Conservation (phyloP, 2,888 invertebrate species). For the Sthenelais limicola region DNA sequence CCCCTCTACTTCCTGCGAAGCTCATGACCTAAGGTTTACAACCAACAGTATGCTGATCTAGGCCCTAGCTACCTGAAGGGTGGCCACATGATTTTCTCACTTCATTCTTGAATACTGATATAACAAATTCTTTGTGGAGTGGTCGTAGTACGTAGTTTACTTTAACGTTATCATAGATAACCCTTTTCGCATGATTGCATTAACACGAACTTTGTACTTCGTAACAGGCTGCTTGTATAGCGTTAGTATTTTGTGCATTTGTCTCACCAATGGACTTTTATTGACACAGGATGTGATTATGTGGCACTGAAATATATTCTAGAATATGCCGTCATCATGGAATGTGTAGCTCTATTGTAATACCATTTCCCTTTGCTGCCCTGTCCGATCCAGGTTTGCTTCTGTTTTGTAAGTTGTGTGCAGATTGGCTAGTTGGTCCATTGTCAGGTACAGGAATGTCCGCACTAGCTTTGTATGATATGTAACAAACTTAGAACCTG, state of each 20-base stretch:
- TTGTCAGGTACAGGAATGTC: constrained; percentile 22
- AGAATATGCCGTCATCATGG: too few species aligned
- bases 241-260: constrained; percentile 27
- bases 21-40: too few species aligned
- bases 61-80: constrained; percentile 2
- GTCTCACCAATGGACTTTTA: constrained; percentile 24
- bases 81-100: constrained; percentile 35
- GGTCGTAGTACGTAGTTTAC: constrained; percentile 34
- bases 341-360: constrained; percentile 15
- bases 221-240: constrained; percentile 39
- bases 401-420: constrained; percentile 31
- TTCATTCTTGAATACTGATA: constrained; percentile 19
- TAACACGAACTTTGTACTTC: constrained; percentile 17
- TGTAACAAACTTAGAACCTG: constrained; percentile 35
- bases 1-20: too few species aligned
- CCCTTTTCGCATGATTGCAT: constrained; percentile 27
- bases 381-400: constrained; percentile 27
- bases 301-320: neutral
- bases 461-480: constrained; percentile 37
- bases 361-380: neutral
- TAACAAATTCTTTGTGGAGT: constrained; percentile 34
- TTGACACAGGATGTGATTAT: constrained; percentile 23
- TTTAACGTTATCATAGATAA: constrained; percentile 28
- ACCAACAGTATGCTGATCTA: constrained; percentile 2
- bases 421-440: constrained; percentile 36